Evolutionary conservation across 2,888 invertebrate genomes (phyloP), one percentile per base, ranked within the genome.

Genomic region (Acrobasis repandana): DNA sequence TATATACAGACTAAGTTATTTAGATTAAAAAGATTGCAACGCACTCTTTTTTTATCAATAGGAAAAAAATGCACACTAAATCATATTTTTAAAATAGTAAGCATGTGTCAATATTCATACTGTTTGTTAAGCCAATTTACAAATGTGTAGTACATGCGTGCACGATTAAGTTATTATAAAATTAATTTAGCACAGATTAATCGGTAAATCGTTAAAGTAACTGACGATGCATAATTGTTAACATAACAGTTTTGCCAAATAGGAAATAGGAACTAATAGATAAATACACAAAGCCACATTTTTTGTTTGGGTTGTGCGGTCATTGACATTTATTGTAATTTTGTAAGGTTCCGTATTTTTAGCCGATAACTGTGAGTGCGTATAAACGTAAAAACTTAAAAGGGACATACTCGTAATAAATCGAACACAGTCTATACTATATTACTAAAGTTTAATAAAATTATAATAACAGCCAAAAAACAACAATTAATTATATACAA

Each of bases 1-100:
- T 43, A 36, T 36, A 5, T 36, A 1, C 11, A 10, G 11, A 43
- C 3, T 50, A 28, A 16, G 50, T 18, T 10, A 28, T 11, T 50
- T 28, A 0, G 5, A 5, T 11, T 20, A 50, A 50, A 56, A 56
- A 46, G 56, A 56, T 18, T 33, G 47, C 56, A 56, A 56, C 56
- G 56, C 46, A 28, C 56, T 15, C 56, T 3, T 28, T 28, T 28
- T 6, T 28, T 28, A 1, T 6, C 28, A 28, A 28, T 28, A 28
- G 28, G 6, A 28, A 28, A 5, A 2, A 28, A 5, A 8, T 28
- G 28, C 28, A 28, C 4, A 28, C 28, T 28, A 28, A 8, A 0
- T 28, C 4, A 28, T 28, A 28, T 28, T 28, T 28, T 28, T 8
- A 28, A 28, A 2, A 28, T 28, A 28, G 6, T 28, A 4, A 28